Percentiles rank a stretch among this genome's conserved stretches.
phyloP scores from a whole-genome alignment of 2,113 vertebrate species.

The Leuciscus idus region DNA sequence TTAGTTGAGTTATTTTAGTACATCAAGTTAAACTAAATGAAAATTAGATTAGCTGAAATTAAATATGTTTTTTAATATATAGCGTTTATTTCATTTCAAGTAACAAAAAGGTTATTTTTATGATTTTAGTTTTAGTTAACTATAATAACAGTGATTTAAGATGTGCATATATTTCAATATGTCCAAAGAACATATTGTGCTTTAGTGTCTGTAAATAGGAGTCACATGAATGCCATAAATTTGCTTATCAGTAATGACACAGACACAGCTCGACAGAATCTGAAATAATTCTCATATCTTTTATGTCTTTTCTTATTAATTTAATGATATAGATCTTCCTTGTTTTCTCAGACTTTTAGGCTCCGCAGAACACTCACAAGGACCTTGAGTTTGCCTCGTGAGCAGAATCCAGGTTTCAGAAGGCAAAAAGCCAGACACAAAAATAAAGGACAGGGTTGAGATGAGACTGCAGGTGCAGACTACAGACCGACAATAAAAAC shows the following conservation, averaged over 20 bases:
- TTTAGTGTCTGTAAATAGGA: not conserved
- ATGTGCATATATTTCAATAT: not conserved
- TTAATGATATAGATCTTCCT: not conserved
- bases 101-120: not conserved
- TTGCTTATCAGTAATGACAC: too few species aligned
- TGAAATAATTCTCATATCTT: not conserved
- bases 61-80: too few species aligned
- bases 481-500: constrained; percentile 9
- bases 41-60: not conserved
- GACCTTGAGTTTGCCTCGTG: constrained; percentile 12
- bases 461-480: constrained; percentile 21
- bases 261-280: not conserved
- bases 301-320: not conserved
- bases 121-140: not conserved
- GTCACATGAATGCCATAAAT: not conserved
- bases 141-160: not conserved
- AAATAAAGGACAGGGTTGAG: constrained; percentile 12
- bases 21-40: not conserved
- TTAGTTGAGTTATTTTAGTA: not conserved
- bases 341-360: not conserved
- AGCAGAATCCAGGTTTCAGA: constrained; percentile 10
- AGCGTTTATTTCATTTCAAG: not conserved
- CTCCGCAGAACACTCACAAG: not conserved
- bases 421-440: constrained; percentile 20
- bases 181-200: not conserved